Percentiles rank a stretch among this genome's conserved stretches.
phyloP scores from a whole-genome alignment of 2,113 vertebrate species.

The Smithornis capensis region DNA sequence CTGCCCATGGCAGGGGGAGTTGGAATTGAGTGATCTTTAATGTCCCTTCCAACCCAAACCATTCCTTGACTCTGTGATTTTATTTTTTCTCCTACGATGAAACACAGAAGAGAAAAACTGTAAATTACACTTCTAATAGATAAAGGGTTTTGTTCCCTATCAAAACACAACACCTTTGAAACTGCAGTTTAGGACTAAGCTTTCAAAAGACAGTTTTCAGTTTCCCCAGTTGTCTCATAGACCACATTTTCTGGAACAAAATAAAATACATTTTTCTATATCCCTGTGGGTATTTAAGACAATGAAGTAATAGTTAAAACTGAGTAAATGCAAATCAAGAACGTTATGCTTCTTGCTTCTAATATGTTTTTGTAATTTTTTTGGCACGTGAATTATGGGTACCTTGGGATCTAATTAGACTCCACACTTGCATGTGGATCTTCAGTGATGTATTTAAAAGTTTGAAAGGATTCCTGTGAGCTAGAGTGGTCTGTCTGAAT shows the following conservation, averaged over 20 bases:
- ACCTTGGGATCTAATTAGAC: not conserved
- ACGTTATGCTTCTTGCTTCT: not conserved
- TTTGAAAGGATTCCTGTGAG: not conserved
- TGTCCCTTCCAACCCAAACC: not conserved
- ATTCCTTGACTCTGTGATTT: not conserved
- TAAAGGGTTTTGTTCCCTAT: not conserved
- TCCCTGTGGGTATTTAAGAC: not conserved
- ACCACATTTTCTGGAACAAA: not conserved
- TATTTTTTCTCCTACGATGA: not conserved
- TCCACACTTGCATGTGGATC: not conserved
- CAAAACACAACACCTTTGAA: not conserved
- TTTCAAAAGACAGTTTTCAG: not conserved
- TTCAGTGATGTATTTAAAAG: not conserved
- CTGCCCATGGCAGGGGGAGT: accelerated
- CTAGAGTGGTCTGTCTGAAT: not conserved
- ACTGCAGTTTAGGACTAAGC: not conserved
- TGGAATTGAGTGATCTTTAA: not conserved
- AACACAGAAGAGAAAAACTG: not conserved
- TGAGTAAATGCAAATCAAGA: not conserved
- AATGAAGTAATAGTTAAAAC: not conserved
- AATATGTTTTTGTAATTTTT: not conserved
- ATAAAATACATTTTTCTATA: not conserved
- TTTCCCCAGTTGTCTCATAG: not conserved
- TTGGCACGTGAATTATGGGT: not conserved
- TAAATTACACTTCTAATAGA: not conserved